Evolutionary conservation across 2,113 vertebrate species (phyloP).

Genomic region (Phoxinus phoxinus): DNA sequence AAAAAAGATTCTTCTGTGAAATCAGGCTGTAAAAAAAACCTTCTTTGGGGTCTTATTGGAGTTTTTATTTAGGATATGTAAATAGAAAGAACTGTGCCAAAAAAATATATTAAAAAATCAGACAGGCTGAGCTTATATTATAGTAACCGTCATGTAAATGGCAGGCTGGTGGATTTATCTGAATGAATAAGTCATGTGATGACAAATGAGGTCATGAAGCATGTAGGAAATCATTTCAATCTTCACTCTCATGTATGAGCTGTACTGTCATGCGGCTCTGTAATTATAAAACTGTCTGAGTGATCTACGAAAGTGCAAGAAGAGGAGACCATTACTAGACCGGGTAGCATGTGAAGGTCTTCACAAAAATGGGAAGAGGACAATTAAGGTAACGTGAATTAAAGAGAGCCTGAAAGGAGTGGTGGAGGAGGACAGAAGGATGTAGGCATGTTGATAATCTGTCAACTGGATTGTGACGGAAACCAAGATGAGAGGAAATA

Average conservation of each 20-base stretch:
- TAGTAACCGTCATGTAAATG: not conserved
- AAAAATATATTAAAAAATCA: not conserved
- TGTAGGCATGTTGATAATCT: not conserved
- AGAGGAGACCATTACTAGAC: not conserved
- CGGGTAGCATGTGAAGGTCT: not conserved
- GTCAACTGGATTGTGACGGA: not conserved
- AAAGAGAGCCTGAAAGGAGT: not conserved
- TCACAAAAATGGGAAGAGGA: not conserved
- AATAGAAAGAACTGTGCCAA: not conserved
- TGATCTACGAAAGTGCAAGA: slow-evolving; percentile 12
- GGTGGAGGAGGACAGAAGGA: not conserved
- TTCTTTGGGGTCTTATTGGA: not conserved
- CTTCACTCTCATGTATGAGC: not conserved
- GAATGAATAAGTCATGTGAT: slow-evolving; percentile 15
- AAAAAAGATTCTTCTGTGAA: not conserved
- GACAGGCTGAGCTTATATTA: not conserved
- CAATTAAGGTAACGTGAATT: slow-evolving; percentile 13
- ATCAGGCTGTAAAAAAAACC: not conserved
- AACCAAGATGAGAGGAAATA: not conserved
- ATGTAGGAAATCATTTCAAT: slow-evolving; percentile 21
- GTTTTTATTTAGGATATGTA: not conserved
- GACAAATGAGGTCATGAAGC: slow-evolving; percentile 37
- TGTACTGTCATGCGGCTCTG: not conserved
- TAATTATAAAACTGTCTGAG: slow-evolving; percentile 37
- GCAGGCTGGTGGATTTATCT: not conserved